Percentiles rank a stretch among this genome's conserved stretches.
Conservation (phyloP, 2,888 invertebrate genomes). For the Eledone cirrhosa region DNA sequence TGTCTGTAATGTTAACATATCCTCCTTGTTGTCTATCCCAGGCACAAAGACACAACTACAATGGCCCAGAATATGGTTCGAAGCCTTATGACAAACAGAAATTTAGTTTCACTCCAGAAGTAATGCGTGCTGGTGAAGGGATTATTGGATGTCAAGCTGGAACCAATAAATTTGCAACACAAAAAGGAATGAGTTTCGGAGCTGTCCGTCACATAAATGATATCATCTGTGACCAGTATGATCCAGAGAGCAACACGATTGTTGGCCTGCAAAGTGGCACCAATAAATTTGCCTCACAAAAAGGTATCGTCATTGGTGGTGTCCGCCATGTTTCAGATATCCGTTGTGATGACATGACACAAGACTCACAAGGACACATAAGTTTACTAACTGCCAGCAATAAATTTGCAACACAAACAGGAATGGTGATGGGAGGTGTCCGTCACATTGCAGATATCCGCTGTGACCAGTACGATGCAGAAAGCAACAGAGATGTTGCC, state of each 20-base stretch:
- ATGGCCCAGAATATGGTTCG: conserved; percentile 47
- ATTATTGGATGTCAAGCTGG: conserved; percentile 47
- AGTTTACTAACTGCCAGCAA: conserved; percentile 60
- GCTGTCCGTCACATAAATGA: conserved; percentile 55
- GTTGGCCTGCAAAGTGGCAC: conserved; percentile 63
- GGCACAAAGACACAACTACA: conserved; percentile 49
- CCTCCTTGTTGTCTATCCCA: conserved; percentile 30
- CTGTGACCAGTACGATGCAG: conserved; percentile 45
- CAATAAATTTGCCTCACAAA: conserved; percentile 60
- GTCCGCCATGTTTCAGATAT: conserved; percentile 54
- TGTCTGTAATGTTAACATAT: background rate
- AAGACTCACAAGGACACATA: conserved; percentile 48
- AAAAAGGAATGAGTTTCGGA: conserved; percentile 60
- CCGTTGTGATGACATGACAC: conserved; percentile 42
- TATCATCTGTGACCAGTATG: too few relatives aligned
- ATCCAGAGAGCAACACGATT: too few relatives aligned
- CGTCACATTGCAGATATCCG: conserved; percentile 62
- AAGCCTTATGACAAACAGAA: conserved; percentile 42
- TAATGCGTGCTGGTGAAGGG: conserved; percentile 37
- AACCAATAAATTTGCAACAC: conserved; percentile 60
- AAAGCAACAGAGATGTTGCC: conserved; percentile 42
- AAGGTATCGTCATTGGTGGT: conserved; percentile 59
- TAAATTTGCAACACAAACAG: conserved; percentile 59
- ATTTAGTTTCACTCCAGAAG: conserved; percentile 44
- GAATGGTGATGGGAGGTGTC: conserved; percentile 62